These are phyloP conservation scores for Mergus octosetaceus DNA, from an alignment of 2,797 vertebrate species.

Conservation along the genomic window DNA sequence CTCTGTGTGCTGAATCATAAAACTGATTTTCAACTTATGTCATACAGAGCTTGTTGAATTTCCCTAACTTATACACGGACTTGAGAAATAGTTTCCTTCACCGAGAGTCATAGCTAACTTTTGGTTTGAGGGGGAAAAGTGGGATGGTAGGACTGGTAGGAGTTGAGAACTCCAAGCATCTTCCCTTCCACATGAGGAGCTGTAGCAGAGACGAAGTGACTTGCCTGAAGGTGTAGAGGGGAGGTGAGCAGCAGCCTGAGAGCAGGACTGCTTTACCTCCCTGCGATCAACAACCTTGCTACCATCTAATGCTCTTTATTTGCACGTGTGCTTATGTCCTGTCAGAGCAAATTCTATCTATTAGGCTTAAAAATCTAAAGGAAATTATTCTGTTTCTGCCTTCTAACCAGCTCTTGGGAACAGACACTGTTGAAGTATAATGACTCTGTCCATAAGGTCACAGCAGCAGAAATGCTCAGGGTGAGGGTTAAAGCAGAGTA, in stretches of 20 bases:
- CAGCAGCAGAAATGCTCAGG: constrained; percentile 61
- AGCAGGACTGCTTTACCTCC: background rate
- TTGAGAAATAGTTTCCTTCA: background rate
- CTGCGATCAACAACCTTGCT: background rate
- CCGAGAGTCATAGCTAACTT: background rate
- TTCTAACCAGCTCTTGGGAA: background rate
- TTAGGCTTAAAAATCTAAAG: background rate
- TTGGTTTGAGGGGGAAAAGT: background rate
- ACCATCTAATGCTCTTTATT: background rate
- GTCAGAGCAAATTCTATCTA: background rate
- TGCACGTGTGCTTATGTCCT: background rate
- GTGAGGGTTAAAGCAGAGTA: constrained; percentile 71
- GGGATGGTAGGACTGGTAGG: background rate
- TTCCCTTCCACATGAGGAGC: background rate
- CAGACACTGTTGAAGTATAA: background rate
- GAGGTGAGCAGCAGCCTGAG: background rate
- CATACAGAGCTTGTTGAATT: background rate
- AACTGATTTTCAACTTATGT: background rate
- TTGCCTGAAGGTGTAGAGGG: background rate
- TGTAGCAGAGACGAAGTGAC: background rate
- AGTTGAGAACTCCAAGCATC: background rate
- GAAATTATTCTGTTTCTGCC: background rate
- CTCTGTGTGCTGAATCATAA: background rate
- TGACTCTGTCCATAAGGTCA: constrained; percentile 56
- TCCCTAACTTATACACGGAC: background rate